These are phyloP conservation scores for Orientallactaga sibirica DNA, from an alignment of 2,797 vertebrate species.

Conservation along the genomic window DNA sequence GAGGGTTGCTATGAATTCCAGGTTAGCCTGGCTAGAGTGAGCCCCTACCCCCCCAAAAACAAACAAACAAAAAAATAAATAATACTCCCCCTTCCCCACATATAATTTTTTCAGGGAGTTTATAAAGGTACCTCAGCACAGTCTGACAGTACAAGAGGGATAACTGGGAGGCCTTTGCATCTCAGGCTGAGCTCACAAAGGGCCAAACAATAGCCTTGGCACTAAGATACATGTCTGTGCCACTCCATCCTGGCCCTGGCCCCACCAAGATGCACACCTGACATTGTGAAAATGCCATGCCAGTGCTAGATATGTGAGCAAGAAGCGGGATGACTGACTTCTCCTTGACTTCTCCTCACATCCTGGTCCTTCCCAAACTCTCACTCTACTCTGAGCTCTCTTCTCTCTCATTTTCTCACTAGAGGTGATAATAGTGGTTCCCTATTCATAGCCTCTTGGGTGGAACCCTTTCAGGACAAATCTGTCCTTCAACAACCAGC, in stretches of 20 bases:
- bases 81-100: too few relatives aligned
- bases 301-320: not conserved
- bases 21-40: too few relatives aligned
- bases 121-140: not conserved
- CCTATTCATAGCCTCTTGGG: too few relatives aligned
- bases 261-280: not conserved
- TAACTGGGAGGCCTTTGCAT: not conserved
- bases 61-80: too few relatives aligned
- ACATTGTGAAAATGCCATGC: not conserved
- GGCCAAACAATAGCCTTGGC: not conserved
- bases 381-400: not conserved
- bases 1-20: too few relatives aligned
- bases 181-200: not conserved
- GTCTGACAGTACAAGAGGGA: not conserved
- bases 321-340: not conserved
- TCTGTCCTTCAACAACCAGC: not conserved
- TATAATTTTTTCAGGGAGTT: not conserved
- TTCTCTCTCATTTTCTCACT: not conserved
- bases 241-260: not conserved
- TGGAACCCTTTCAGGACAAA: not conserved
- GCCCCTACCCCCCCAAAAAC: too few relatives aligned
- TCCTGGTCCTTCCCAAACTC: not conserved
- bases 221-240: not conserved
- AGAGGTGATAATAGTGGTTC: not conserved
- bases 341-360: not conserved